Evolutionary conservation across 2,888 invertebrate species (phyloP).

Genomic region (Phortica magna): DNA sequence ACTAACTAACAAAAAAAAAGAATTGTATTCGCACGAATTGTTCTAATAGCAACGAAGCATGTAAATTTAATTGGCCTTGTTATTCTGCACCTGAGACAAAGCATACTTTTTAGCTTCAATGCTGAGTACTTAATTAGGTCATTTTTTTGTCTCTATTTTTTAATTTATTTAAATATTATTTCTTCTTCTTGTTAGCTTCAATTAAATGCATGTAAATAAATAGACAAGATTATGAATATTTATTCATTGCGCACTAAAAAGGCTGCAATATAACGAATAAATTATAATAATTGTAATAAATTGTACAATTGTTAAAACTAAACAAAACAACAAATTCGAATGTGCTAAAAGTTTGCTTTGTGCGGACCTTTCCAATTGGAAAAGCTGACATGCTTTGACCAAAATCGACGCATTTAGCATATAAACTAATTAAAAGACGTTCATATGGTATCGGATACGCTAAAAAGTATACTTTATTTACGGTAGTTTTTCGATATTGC

Average conservation of each 20-base stretch:
- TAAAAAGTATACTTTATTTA: no score
- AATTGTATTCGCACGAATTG: neutral
- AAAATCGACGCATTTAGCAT: no score
- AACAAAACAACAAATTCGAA: no score
- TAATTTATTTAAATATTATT: neutral
- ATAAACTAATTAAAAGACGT: no score
- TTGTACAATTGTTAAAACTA: neutral
- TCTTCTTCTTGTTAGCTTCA: neutral
- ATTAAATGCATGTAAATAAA: neutral
- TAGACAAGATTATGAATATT: neutral
- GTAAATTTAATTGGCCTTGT: conserved; percentile 19
- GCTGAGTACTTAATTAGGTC: neutral
- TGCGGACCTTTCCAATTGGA: no score
- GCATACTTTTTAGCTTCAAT: conserved; percentile 4
- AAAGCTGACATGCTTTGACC: no score
- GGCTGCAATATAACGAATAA: no score
- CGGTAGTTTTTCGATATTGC: neutral
- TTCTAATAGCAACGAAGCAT: conserved; percentile 17
- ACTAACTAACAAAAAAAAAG: neutral
- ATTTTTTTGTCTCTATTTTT: neutral
- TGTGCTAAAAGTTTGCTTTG: no score
- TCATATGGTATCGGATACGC: no score
- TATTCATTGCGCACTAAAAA: neutral
- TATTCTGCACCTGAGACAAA: neutral
- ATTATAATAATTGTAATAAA: no score